Conservation (phyloP, 1,140 invertebrate species). For the Zaprionus nigranus region DNA sequence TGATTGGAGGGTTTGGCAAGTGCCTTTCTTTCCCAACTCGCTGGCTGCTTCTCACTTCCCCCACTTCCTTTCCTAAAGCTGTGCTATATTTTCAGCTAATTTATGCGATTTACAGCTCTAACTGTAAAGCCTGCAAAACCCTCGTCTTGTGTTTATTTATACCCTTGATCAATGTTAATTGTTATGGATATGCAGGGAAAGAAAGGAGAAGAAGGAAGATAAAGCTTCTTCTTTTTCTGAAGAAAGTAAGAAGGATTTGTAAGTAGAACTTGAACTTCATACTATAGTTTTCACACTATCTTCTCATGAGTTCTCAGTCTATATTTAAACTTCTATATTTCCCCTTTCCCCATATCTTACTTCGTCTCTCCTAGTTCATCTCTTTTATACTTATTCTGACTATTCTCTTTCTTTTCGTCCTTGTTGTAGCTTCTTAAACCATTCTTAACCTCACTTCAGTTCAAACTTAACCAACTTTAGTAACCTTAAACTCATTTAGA, state of each 20-base stretch:
- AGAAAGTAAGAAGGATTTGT: neutral
- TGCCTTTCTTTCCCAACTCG: neutral
- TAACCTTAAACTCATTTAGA: no score
- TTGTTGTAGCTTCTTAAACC: no score
- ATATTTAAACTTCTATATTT: no score
- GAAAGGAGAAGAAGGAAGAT: neutral
- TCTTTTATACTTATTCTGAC: no score
- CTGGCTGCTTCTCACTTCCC: neutral
- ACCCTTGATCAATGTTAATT: constrained; percentile 42
- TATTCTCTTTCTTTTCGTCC: no score
- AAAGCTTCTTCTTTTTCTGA: neutral
- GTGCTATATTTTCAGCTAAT: constrained; percentile 41
- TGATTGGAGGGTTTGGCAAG: constrained; percentile 31
- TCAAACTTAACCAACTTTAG: no score
- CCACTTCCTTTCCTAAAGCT: neutral
- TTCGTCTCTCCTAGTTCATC: no score
- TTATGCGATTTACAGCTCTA: constrained; percentile 56
- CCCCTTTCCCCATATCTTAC: no score
- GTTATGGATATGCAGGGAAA: neutral
- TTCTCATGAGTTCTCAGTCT: no score
- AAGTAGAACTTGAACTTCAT: neutral
- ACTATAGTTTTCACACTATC: no score
- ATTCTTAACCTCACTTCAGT: no score
- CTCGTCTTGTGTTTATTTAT: constrained; percentile 20
- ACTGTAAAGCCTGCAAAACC: constrained; percentile 10